Percentiles rank a stretch among this genome's conserved stretches.
phyloP scores from a whole-genome alignment of 2,888 invertebrate species.

The Melanargia galathea region DNA sequence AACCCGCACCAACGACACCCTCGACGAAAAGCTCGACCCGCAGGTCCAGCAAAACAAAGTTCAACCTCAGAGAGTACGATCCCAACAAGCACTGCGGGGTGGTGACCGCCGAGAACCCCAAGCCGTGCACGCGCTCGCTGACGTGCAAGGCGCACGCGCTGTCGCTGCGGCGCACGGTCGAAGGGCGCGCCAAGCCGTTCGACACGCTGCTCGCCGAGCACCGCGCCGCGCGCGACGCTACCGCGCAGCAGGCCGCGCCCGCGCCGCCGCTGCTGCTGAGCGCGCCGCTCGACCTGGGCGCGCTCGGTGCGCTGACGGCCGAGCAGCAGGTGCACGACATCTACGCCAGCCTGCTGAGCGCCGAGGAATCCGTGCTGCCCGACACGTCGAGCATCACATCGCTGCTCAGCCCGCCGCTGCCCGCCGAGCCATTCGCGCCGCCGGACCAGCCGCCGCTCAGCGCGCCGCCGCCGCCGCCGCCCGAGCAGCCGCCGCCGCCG shows the following conservation, averaged over 20 bases:
- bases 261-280: slow-evolving; percentile 48
- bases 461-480: slow-evolving; percentile 54
- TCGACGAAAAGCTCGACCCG: slow-evolving; percentile 58
- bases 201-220: slow-evolving; percentile 89
- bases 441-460: slow-evolving; percentile 49
- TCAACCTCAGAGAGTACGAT: slow-evolving; percentile 87
- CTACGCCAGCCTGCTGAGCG: slow-evolving; percentile 66
- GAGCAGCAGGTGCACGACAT: slow-evolving; percentile 74
- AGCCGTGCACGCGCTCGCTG: slow-evolving; percentile 90
- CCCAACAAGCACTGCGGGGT: slow-evolving; percentile 93
- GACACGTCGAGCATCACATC: slow-evolving; percentile 68
- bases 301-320: slow-evolving; percentile 58
- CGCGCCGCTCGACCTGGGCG: slow-evolving; percentile 29
- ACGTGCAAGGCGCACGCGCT: slow-evolving; percentile 88
- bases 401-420: slow-evolving; percentile 63
- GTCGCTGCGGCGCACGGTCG: slow-evolving; percentile 86
- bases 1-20: slow-evolving; percentile 54
- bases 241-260: slow-evolving; percentile 45
- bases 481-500: slow-evolving; percentile 55
- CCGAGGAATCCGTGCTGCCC: slow-evolving; percentile 66
- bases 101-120: slow-evolving; percentile 84
- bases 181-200: slow-evolving; percentile 87
- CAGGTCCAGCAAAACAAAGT: slow-evolving; percentile 71
- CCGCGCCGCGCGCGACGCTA: slow-evolving; percentile 83
- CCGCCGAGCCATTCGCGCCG: slow-evolving; percentile 57